Evolutionary conservation across 2,113 vertebrate species (phyloP).

Genomic region (Chiloscyllium plagiosum): DNA sequence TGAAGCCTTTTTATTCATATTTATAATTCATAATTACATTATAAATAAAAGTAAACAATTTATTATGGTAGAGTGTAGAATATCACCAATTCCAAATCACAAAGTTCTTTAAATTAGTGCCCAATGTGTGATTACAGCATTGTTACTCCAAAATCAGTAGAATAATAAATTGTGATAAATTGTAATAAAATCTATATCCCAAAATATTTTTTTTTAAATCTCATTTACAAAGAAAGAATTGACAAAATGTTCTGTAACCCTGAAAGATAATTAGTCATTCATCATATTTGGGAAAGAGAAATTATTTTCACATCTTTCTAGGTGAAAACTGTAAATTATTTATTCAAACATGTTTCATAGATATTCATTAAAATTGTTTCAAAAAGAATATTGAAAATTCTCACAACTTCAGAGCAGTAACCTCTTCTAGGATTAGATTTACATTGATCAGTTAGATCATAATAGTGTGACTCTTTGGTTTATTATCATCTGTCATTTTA

Average conservation of each 20-base stretch:
- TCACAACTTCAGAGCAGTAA: not conserved
- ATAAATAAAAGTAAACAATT: not conserved
- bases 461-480: not conserved
- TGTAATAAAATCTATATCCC: not conserved
- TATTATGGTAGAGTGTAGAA: not conserved
- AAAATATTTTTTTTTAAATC: not conserved
- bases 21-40: not conserved
- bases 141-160: not conserved
- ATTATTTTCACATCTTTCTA: not conserved
- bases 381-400: not conserved
- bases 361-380: not conserved
- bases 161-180: not conserved
- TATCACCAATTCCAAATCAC: not conserved
- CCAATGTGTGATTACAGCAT: not conserved
- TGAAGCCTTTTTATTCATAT: not conserved
- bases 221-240: too few relatives aligned
- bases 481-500: not conserved
- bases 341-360: not conserved
- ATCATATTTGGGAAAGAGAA: not conserved
- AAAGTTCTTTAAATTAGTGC: not conserved
- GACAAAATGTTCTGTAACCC: not conserved
- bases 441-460: not conserved
- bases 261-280: not conserved
- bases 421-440: not conserved
- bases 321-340: not conserved